Conservation (phyloP, 2,797 vertebrate genomes). For the Alosa sapidissima region DNA sequence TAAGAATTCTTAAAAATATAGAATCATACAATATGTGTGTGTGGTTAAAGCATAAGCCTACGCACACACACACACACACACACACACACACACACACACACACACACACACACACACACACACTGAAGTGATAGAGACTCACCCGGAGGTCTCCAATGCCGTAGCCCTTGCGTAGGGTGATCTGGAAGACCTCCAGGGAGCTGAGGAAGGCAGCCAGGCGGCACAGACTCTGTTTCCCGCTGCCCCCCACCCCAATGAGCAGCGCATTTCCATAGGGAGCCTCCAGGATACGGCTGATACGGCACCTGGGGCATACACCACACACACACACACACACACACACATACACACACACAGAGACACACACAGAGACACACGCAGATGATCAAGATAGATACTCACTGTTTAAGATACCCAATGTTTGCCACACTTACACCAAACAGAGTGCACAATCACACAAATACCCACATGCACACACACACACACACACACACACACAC, state of each 20-base stretch:
- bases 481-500: neutral
- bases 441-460: too few relatives aligned
- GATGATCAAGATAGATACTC: too few relatives aligned
- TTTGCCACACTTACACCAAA: too few relatives aligned
- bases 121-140: neutral
- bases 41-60: too few relatives aligned
- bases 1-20: too few relatives aligned
- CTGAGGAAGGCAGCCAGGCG: slow-evolving; percentile 75
- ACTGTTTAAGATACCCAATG: too few relatives aligned
- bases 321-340: slow-evolving; percentile 33
- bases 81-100: too few relatives aligned
- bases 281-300: slow-evolving; percentile 78
- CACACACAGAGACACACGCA: neutral
- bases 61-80: too few relatives aligned
- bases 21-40: too few relatives aligned
- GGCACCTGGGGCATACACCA: slow-evolving; percentile 64
- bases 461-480: neutral
- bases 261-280: slow-evolving; percentile 75
- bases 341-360: slow-evolving; percentile 31
- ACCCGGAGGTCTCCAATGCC: slow-evolving; percentile 76
- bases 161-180: slow-evolving; percentile 74
- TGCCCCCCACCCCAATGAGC: slow-evolving; percentile 75
- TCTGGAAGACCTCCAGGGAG: slow-evolving; percentile 77
- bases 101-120: too few relatives aligned
- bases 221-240: slow-evolving; percentile 77